Evolutionary conservation across 1,140 invertebrate genomes (phyloP).

Genomic region (Drosophila chauvacae): DNA sequence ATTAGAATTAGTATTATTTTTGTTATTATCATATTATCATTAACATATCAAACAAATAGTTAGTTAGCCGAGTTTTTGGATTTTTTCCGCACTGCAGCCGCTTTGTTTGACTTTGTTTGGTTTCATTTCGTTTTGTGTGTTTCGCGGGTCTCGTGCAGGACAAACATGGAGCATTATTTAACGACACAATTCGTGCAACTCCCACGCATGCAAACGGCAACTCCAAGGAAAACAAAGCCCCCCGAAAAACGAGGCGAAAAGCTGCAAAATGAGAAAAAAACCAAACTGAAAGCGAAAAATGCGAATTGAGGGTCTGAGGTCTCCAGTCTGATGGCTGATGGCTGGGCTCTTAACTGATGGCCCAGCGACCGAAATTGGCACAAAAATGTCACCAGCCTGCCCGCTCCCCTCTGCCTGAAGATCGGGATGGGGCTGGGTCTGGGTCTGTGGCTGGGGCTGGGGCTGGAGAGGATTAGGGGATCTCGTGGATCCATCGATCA

Average conservation of each 20-base stretch:
- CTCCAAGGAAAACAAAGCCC: slow-evolving; percentile 49
- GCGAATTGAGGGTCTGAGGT: slow-evolving; percentile 64
- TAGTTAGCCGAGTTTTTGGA: no score
- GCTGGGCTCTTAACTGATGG: slow-evolving; percentile 73
- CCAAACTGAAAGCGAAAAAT: slow-evolving; percentile 77
- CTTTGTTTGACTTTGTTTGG: slow-evolving; percentile 32
- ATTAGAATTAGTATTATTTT: no score
- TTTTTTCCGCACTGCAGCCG: slow-evolving; percentile 13
- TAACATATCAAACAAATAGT: no score
- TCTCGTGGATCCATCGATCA: slow-evolving; percentile 70
- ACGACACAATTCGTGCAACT: slow-evolving; percentile 82
- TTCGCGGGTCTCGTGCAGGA: slow-evolving; percentile 66
- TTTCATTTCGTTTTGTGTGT: slow-evolving; percentile 32
- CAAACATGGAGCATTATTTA: slow-evolving; percentile 78
- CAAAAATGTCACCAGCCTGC: slow-evolving; percentile 76
- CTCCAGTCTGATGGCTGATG: slow-evolving; percentile 35
- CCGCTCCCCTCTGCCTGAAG: slow-evolving; percentile 34
- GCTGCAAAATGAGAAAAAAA: slow-evolving; percentile 30
- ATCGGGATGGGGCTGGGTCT: slow-evolving; percentile 1
- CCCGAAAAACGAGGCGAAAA: slow-evolving; percentile 36
- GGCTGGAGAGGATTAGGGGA: slow-evolving; percentile 19
- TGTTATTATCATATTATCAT: no score
- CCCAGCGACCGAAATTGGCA: slow-evolving; percentile 81
- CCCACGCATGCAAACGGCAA: slow-evolving; percentile 73
- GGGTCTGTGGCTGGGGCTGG: background rate